Evolutionary conservation across 2,888 invertebrate species (phyloP).

Genomic region (Nasonovia ribisnigri): DNA sequence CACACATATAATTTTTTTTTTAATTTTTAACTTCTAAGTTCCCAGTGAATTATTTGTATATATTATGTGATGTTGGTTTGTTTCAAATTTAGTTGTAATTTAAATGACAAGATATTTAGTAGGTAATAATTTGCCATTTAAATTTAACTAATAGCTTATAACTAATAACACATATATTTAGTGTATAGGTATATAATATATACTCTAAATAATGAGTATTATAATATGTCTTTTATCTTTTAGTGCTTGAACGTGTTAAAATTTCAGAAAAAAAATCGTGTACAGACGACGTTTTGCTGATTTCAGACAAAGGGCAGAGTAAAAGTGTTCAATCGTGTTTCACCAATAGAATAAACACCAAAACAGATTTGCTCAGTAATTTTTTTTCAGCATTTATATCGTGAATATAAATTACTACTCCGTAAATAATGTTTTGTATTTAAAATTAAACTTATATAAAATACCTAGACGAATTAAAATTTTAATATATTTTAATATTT

Average conservation of each 20-base stretch:
- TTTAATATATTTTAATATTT: background rate
- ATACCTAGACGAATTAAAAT: background rate
- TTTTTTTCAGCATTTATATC: background rate
- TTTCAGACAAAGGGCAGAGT: background rate
- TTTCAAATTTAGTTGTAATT: background rate
- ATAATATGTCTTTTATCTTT: background rate
- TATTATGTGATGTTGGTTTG: background rate
- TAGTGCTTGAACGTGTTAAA: background rate
- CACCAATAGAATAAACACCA: background rate
- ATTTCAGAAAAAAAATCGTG: background rate
- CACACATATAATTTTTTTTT: background rate
- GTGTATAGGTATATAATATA: background rate
- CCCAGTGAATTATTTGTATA: background rate
- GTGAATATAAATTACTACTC: background rate
- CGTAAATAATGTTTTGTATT: background rate
- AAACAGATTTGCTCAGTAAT: background rate
- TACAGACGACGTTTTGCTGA: too few species aligned
- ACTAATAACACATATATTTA: constrained; percentile 4
- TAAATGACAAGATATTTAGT: background rate
- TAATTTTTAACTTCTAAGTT: background rate
- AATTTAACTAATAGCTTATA: background rate
- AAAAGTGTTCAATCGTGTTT: background rate
- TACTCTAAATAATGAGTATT: background rate
- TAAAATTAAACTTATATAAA: background rate
- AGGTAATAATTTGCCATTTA: background rate